A percentile compares a stretch with the other conserved stretches of the same genome.
Evolutionary conservation across 1,140 invertebrate species (phyloP).

Genomic region (Araneus ventricosus): DNA sequence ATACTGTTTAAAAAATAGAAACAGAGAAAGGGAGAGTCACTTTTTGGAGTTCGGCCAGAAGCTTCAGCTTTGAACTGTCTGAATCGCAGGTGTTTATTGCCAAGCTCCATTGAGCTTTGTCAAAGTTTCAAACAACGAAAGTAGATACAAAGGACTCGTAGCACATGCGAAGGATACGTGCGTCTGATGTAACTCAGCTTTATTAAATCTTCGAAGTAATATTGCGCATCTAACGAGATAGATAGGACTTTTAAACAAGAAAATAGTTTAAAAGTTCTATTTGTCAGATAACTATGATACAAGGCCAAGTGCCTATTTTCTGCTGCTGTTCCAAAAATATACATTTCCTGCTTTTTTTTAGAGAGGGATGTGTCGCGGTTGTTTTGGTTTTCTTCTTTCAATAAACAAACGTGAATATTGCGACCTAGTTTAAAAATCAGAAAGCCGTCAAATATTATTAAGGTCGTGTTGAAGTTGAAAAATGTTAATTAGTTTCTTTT

Average conservation of each 20-base stretch:
- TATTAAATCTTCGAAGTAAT: background rate
- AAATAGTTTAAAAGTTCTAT: background rate
- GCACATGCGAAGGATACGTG: background rate
- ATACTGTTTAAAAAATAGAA: slow-evolving; percentile 56
- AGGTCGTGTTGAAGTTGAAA: no score
- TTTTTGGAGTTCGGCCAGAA: slow-evolving; percentile 15
- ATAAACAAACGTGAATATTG: no score
- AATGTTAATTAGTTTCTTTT: no score
- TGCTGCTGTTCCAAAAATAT: background rate
- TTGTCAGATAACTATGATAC: background rate
- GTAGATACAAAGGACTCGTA: background rate
- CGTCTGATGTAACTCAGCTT: background rate
- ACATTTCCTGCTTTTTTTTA: background rate
- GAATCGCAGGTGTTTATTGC: slow-evolving; percentile 60
- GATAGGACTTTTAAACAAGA: background rate
- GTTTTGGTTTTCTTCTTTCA: background rate
- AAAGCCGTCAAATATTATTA: no score
- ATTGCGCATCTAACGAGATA: background rate
- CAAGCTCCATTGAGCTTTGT: slow-evolving; percentile 41
- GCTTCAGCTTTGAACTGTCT: slow-evolving; percentile 37
- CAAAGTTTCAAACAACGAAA: slow-evolving; percentile 10
- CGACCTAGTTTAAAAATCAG: no score
- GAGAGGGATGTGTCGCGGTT: background rate
- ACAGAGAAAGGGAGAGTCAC: slow-evolving; percentile 37
- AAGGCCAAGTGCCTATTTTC: background rate